These are phyloP conservation scores for Therioaphis trifolii DNA, from an alignment of 2,888 invertebrate species.

Conservation along the genomic window DNA sequence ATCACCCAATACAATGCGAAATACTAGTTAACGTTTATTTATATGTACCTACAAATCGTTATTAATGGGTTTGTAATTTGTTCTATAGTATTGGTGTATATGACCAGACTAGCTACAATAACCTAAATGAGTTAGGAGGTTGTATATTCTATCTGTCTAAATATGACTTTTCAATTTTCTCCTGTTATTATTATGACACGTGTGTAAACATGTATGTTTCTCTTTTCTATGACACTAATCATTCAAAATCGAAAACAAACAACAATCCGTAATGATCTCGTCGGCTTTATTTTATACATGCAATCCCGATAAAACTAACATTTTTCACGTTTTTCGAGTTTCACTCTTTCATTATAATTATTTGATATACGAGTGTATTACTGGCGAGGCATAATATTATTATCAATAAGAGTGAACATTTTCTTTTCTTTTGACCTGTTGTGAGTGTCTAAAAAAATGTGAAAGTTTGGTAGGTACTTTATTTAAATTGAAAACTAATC, in stretches of 20 bases:
- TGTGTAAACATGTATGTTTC: conserved; percentile 26
- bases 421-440: conserved; percentile 25
- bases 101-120: conserved; percentile 6
- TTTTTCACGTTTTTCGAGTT: conserved; percentile 32
- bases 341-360: conserved; percentile 47
- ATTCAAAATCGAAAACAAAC: conserved; percentile 55
- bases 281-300: conserved; percentile 22
- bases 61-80: too few relatives aligned
- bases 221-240: conserved; percentile 40
- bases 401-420: not conserved
- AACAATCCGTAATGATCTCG: conserved; percentile 15
- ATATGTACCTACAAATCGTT: too few relatives aligned
- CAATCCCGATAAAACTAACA: conserved; percentile 18
- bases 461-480: conserved; percentile 20
- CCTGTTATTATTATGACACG: conserved; percentile 36
- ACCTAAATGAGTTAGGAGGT: not conserved
- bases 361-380: not conserved
- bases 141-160: not conserved
- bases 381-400: conserved; percentile 5
- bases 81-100: not conserved
- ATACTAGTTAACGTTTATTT: too few relatives aligned
- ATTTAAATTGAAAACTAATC: conserved; percentile 1
- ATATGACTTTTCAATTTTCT: conserved; percentile 43
- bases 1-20: too few relatives aligned
- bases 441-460: not conserved